These are phyloP conservation scores for Ctenicera cuprea DNA, from an alignment of 2,888 invertebrate species.

Conservation along the genomic window DNA sequence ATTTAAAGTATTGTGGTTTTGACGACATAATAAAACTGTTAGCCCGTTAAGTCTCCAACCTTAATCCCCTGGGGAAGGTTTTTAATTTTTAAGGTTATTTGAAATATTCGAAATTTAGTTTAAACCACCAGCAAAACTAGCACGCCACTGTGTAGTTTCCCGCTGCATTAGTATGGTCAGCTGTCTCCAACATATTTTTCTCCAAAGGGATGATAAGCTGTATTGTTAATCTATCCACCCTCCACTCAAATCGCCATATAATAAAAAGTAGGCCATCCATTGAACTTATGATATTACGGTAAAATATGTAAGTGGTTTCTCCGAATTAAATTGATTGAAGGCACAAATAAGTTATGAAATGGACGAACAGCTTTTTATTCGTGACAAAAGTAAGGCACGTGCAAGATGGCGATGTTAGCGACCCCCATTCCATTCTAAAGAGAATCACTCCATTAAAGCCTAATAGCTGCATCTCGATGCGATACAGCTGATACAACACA, in stretches of 20 bases:
- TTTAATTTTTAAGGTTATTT: background rate
- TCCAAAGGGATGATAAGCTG: background rate
- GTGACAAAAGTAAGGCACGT: background rate
- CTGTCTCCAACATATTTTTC: background rate
- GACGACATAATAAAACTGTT: no score
- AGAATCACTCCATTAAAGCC: slow-evolving; percentile 53
- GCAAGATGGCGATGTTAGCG: background rate
- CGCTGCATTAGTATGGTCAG: slow-evolving; percentile 5
- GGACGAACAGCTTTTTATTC: background rate
- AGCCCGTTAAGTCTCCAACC: no score
- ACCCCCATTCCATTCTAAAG: slow-evolving; percentile 38
- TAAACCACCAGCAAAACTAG: no score
- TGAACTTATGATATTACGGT: slow-evolving; percentile 7
- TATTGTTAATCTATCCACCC: slow-evolving; percentile 7
- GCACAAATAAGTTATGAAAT: background rate
- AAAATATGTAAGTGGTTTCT: slow-evolving; percentile 13
- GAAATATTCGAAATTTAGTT: background rate
- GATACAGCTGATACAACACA: slow-evolving; percentile 46
- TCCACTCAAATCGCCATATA: slow-evolving; percentile 9
- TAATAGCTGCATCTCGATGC: slow-evolving; percentile 54
- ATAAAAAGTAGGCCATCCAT: slow-evolving; percentile 10
- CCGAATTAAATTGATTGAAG: background rate
- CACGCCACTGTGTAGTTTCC: slow-evolving; percentile 3
- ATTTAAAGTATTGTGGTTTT: no score
- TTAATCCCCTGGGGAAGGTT: no score